Base-by-base conservation (phyloP, 2,888 invertebrate species). In the Drosophila kuntzei region DNA sequence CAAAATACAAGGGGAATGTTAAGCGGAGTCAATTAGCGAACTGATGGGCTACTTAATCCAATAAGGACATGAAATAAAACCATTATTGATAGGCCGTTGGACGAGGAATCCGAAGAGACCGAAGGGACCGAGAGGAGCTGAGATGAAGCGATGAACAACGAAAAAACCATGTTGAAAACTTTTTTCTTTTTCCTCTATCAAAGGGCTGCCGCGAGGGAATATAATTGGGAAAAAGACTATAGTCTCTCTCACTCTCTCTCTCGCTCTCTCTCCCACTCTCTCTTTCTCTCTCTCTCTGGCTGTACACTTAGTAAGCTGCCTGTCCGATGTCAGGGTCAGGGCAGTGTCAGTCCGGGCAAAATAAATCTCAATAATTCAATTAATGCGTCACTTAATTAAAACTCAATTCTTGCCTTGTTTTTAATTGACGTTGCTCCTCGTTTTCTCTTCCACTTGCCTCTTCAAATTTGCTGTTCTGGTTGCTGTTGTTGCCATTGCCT, bases 341-440 rank as follows among this genome's bases (percentile, higher is more conserved):
- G 50, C 29, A n/a, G 25, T 1, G 37, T 34, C 44, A 14, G 66
- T 49, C 53, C 16, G 67, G 39, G 55, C 58, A 71, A 83, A 71
- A 80, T 82, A 86, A 83, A 83, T 83, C 86, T 74, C 71, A 86
- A 83, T 83, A 86, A 83, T 83, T 83, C 80, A 86, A 83, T 83
- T 80, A 86, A 86, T 86, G 86, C 80, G 76, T 80, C 80, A 86
- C 83, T 86, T 83, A 83, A 86, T 86, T 83, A 83, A 83, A 83
- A 83, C 79, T 80, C 83, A 79, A 83, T 83, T 80, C 86, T 71
- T 80, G 75, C 75, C 80, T 67, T 75, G 73, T 72, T 74, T 81
- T 83, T 76, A 82, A 83, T 83, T 83, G 83, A 83, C 85, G 61
- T 76, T 80, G 73, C 72, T 67, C 55, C 63, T 74, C 62, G 58